Evolutionary conservation across 2,797 vertebrate genomes (phyloP).

Genomic region (Petrocephalus sullivani): DNA sequence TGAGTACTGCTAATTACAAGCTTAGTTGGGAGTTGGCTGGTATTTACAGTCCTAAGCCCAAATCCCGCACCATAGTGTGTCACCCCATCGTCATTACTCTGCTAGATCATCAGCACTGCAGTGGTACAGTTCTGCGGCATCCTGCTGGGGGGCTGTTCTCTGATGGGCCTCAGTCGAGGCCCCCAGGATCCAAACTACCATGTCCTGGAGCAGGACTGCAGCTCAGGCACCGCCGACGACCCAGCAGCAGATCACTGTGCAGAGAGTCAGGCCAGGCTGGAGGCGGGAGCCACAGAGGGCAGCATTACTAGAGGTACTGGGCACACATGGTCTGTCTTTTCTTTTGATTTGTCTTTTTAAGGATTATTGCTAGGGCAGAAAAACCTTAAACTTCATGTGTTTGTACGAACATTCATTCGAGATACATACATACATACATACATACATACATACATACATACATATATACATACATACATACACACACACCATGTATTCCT

Average conservation of each 20-base stretch:
- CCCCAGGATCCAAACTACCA: conserved; percentile 68
- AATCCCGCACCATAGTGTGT: background rate
- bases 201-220: conserved; percentile 53
- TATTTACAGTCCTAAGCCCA: background rate
- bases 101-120: conserved; percentile 79
- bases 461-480: no score
- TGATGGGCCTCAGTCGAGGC: conserved; percentile 81
- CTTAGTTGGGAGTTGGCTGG: background rate
- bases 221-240: conserved; percentile 44
- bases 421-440: no score
- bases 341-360: background rate
- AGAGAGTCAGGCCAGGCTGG: conserved; percentile 43
- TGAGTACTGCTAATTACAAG: background rate
- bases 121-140: conserved; percentile 74
- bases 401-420: background rate
- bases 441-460: no score
- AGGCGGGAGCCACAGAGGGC: conserved; percentile 35
- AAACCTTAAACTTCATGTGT: background rate
- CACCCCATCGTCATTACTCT: conserved; percentile 16
- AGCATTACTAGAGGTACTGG: conserved; percentile 59
- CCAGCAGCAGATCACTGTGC: conserved; percentile 46
- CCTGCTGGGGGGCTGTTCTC: conserved; percentile 68
- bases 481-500: no score
- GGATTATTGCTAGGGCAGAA: background rate
- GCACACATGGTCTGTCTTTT: background rate